These are phyloP conservation scores for Sylvia atricapilla DNA, from an alignment of 2,113 vertebrate species.

Conservation along the genomic window DNA sequence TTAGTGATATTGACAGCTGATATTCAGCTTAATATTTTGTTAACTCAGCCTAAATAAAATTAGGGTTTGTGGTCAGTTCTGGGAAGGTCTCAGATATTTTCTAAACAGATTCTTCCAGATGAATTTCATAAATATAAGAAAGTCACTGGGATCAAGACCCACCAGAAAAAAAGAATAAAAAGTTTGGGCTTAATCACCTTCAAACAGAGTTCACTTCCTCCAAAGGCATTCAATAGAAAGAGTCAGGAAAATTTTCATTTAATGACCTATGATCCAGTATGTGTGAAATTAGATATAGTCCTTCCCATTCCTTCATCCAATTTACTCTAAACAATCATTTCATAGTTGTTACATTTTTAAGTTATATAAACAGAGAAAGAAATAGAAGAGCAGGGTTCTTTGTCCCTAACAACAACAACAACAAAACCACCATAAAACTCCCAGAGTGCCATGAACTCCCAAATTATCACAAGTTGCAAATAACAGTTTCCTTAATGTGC, in stretches of 20 bases:
- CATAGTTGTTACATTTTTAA: background rate
- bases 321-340: background rate
- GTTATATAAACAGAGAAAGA: background rate
- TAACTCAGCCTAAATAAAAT: background rate
- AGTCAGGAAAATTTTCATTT: background rate
- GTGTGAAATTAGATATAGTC: background rate
- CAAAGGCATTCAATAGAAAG: background rate
- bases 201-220: background rate
- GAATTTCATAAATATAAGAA: background rate
- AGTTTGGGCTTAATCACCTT: background rate
- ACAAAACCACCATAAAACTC: background rate
- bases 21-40: background rate
- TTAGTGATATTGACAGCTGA: background rate
- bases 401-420: background rate
- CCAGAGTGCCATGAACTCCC: accelerated
- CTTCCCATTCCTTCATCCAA: background rate
- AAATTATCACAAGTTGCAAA: background rate
- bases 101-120: background rate
- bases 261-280: background rate
- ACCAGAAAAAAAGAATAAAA: background rate
- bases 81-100: background rate
- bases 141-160: background rate
- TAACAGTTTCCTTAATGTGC: background rate
- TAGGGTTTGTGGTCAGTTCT: background rate
- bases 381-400: background rate